phyloP scores from a whole-genome alignment of 2,113 vertebrate genomes.

The Melanotaenia duboulayi region DNA sequence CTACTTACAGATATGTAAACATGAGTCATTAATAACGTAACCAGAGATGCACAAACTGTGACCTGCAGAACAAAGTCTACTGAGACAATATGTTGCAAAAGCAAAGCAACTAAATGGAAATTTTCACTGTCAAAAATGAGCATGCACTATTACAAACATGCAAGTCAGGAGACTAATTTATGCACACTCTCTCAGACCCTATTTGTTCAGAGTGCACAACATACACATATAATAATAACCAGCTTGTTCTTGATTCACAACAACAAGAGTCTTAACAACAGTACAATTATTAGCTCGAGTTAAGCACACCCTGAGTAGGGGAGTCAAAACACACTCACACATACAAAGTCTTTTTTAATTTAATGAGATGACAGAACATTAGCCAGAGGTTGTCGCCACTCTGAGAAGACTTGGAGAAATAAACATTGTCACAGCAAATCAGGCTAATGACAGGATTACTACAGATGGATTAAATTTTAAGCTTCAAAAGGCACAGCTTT shows the following conservation, averaged over 20 bases:
- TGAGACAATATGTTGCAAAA: too few species aligned
- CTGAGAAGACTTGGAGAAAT: constrained; percentile 20
- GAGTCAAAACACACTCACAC: constrained; percentile 6
- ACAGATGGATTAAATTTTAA: constrained; percentile 18
- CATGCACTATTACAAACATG: background rate
- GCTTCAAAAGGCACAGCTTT: background rate
- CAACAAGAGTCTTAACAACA: constrained; percentile 2
- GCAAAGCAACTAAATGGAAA: too few species aligned
- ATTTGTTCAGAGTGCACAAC: background rate
- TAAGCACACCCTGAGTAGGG: constrained; percentile 2
- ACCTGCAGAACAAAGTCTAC: too few species aligned
- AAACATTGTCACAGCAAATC: constrained; percentile 21
- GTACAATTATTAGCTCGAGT: background rate
- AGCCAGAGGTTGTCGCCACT: constrained; percentile 22
- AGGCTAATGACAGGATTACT: constrained; percentile 52
- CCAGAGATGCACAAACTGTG: too few species aligned
- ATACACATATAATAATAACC: background rate
- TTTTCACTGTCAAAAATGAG: too few species aligned
- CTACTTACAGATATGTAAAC: too few species aligned
- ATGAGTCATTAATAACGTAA: too few species aligned
- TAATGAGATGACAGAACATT: constrained; percentile 35
- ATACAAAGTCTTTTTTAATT: constrained; percentile 29
- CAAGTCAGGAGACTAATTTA: background rate
- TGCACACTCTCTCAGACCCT: background rate
- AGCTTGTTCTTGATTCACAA: background rate